phyloP scores from a whole-genome alignment of 2,888 invertebrate species.

The Tinea pellionella region DNA sequence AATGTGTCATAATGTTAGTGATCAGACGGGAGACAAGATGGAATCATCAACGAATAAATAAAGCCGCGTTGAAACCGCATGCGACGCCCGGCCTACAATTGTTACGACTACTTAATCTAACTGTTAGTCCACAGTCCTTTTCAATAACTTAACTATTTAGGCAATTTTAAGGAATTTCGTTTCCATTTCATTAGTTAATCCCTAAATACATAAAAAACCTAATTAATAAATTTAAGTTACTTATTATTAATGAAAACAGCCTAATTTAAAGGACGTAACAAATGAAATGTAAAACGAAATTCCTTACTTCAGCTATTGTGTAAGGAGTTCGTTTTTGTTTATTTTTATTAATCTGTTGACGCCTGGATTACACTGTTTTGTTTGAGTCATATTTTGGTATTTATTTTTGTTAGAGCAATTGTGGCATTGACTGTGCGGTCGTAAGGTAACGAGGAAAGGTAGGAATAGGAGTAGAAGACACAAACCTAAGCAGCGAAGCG shows the following conservation, averaged over 20 bases:
- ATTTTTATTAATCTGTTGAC: not conserved
- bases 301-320: not conserved
- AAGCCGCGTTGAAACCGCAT: constrained; percentile 10
- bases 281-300: not conserved
- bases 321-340: not conserved
- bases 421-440: not conserved
- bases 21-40: not conserved
- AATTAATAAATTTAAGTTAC: not conserved
- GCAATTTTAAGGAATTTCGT: not conserved
- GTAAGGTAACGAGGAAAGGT: not conserved
- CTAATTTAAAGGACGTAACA: not conserved
- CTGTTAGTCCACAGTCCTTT: constrained; percentile 53
- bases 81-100: constrained; percentile 8
- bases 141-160: constrained; percentile 1
- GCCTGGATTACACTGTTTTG: constrained; percentile 4
- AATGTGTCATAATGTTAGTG: not conserved
- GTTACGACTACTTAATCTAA: constrained; percentile 30
- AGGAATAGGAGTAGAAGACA: constrained; percentile 47
- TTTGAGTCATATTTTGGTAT: constrained; percentile 15
- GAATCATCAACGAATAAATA: constrained; percentile 11
- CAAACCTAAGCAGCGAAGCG: constrained; percentile 65
- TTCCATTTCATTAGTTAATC: not conserved
- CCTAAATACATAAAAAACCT: not conserved
- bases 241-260: not conserved
- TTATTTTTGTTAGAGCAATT: not conserved